Evolutionary conservation across 1,140 invertebrate genomes (phyloP).

Genomic region (Caenorhabditis latens): DNA sequence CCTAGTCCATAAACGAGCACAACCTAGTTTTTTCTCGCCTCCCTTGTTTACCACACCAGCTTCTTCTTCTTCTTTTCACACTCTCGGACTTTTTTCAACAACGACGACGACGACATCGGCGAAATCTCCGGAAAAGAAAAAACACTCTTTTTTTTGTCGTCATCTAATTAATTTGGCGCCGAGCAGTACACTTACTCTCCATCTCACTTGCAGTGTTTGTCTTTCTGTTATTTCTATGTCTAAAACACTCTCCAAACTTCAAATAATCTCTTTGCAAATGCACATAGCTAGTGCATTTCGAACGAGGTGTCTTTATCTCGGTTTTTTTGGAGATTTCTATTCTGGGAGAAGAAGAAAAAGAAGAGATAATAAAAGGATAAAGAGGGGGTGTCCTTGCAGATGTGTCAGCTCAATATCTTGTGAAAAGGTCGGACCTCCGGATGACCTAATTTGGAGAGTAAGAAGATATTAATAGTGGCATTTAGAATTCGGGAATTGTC

Average conservation of each 20-base stretch:
- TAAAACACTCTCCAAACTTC: background rate
- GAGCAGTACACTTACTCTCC: background rate
- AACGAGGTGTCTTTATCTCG: background rate
- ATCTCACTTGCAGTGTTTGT: background rate
- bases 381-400: background rate
- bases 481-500: no score
- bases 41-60: background rate
- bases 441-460: background rate
- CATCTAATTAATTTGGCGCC: conserved; percentile 41
- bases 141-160: background rate
- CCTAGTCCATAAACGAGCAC: conserved; percentile 14
- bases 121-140: background rate
- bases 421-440: background rate
- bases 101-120: background rate
- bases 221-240: background rate
- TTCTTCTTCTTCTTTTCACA: background rate
- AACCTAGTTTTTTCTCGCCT: background rate
- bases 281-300: conserved; percentile 17
- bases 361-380: background rate
- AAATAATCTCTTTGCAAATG: conserved; percentile 7
- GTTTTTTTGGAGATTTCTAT: background rate
- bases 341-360: background rate
- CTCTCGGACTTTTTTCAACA: background rate
- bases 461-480: background rate
- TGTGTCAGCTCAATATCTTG: background rate